These are phyloP conservation scores for Hypothenemus hampei DNA, from an alignment of 1,140 invertebrate species.

Conservation along the genomic window DNA sequence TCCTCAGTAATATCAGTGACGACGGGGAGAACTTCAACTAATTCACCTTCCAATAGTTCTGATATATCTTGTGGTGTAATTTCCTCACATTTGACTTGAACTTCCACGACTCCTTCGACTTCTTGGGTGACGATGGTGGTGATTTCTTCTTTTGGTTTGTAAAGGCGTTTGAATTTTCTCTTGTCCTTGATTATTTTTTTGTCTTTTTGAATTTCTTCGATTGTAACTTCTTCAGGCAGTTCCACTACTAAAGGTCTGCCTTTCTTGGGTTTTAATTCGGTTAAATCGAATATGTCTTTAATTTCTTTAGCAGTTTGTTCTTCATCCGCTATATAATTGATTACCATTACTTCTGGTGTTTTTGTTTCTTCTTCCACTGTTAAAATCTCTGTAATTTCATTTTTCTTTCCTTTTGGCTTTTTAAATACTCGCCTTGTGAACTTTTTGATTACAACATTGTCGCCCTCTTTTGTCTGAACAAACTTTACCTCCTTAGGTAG, in stretches of 20 bases:
- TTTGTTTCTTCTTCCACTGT: conserved; percentile 42
- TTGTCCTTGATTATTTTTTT: conserved; percentile 31
- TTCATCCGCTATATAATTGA: conserved; percentile 41
- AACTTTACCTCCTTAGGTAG: conserved; percentile 35
- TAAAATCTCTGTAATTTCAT: conserved; percentile 39
- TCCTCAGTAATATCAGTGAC: conserved; percentile 28
- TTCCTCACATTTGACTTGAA: conserved; percentile 32
- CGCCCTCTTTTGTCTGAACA: conserved; percentile 27
- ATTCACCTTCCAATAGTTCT: conserved; percentile 24
- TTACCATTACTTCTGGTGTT: conserved; percentile 36
- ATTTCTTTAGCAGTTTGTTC: conserved; percentile 24
- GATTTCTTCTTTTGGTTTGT: conserved; percentile 25
- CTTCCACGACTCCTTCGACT: conserved; percentile 32
- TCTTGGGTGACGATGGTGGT: conserved; percentile 31
- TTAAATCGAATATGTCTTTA: conserved; percentile 6
- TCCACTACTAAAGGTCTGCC: conserved; percentile 25
- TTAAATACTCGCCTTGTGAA: conserved; percentile 43
- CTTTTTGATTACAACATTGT: conserved; percentile 35
- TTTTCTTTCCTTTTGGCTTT: conserved; percentile 44
- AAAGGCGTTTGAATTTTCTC: conserved; percentile 24
- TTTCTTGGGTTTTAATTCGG: conserved; percentile 23
- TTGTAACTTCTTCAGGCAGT: conserved; percentile 29
- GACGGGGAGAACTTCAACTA: conserved; percentile 33
- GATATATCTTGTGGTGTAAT: conserved; percentile 26
- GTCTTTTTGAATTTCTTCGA: conserved; percentile 26